These are phyloP conservation scores for Micromussa lordhowensis DNA, from an alignment of 92 coral and sea anemone species.

Conservation along the genomic window DNA sequence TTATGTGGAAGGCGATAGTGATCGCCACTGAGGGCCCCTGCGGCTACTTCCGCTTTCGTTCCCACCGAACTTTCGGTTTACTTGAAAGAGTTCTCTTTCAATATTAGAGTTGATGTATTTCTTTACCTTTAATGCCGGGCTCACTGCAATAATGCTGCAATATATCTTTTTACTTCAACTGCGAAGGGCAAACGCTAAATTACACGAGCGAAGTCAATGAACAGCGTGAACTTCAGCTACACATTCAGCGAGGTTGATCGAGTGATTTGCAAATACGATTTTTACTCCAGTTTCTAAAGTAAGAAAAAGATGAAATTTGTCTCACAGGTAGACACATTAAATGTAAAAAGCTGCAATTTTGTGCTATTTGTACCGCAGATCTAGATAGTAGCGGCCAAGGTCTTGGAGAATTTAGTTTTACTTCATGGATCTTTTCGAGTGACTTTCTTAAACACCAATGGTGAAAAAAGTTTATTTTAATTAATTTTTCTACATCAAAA, in stretches of 20 bases:
- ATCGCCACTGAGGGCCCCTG: not conserved
- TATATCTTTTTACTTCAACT: not conserved
- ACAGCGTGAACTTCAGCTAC: conserved; percentile 5
- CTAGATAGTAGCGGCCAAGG: not conserved
- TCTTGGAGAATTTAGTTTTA: no score
- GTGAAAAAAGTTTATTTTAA: no score
- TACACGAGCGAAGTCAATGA: not conserved
- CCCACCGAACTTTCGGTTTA: not conserved
- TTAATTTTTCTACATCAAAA: not conserved
- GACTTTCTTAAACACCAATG: no score
- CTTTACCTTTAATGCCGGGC: not conserved
- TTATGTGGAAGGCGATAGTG: not conserved
- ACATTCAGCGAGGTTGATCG: not conserved
- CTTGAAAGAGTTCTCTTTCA: not conserved
- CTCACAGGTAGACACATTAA: not conserved
- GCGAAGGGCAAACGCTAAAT: not conserved
- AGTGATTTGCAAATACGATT: not conserved
- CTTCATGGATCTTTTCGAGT: not conserved
- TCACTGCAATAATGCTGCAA: not conserved
- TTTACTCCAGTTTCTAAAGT: not conserved
- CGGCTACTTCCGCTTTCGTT: not conserved
- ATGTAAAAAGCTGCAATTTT: not conserved
- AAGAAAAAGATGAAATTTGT: not conserved
- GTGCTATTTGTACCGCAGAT: not conserved
- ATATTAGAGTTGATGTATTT: not conserved